Percentiles rank a stretch among this genome's conserved stretches.
phyloP scores from a whole-genome alignment of 2,797 vertebrate species.

The Aythya fuligula region DNA sequence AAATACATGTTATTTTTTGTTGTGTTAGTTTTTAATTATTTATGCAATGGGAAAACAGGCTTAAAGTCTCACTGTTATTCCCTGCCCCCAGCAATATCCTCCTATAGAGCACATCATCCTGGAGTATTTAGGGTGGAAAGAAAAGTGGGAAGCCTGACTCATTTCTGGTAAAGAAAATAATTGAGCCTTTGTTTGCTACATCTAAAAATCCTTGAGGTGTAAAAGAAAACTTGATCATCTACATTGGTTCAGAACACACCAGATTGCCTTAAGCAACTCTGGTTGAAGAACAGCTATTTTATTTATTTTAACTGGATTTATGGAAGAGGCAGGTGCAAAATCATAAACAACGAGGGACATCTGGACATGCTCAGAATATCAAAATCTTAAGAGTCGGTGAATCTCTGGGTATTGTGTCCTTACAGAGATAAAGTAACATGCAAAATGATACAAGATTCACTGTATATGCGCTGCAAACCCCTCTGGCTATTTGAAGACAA shows the following conservation, averaged over 20 bases:
- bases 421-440: background rate
- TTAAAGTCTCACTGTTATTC: background rate
- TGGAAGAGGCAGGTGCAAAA: conserved; percentile 18
- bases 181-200: background rate
- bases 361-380: background rate
- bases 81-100: background rate
- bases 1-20: background rate
- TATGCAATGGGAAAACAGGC: background rate
- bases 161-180: conserved; percentile 11
- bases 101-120: background rate
- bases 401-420: background rate
- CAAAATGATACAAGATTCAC: background rate
- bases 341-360: background rate
- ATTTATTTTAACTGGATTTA: conserved; percentile 19
- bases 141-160: background rate
- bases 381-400: background rate
- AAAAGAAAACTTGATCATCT: conserved; percentile 24
- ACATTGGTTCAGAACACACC: conserved; percentile 22
- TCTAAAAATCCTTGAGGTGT: background rate
- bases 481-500: background rate
- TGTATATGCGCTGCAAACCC: background rate
- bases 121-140: background rate
- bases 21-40: background rate
- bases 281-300: conserved; percentile 8
- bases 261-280: conserved; percentile 6